Base-by-base conservation (phyloP, 2,888 invertebrate species). In the Dugesia japonica region DNA sequence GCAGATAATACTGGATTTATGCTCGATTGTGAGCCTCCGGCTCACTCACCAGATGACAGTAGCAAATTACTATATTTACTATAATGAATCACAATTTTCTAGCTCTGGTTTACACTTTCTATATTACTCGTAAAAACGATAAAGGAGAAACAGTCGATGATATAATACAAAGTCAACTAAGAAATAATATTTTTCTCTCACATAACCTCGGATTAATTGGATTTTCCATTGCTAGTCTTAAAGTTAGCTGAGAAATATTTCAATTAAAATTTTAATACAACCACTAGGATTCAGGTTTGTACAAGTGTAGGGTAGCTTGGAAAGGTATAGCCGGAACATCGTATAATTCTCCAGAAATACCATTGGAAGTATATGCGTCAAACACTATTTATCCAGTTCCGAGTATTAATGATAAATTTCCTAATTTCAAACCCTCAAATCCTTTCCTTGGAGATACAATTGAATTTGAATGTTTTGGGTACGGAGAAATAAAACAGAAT, bases 381-480 rank as follows among this genome's bases (percentile, higher is more conserved):
- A 76, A 77, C 17, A 42, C 23, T n/a, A 71, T 28, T 4, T 9
- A 31, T 4, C 75, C 27, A 38, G 76, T 92, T 79, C 86, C 95
- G 56, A 90, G 92, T 82, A 94, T 95, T 82, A 82, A 94, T 0
- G 92, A 92, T 83, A 92, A 91, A 81, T 97, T 97, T 81, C 95
- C 95, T 0, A 94, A 93, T 86, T 89, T 91, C 0, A 95, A 93
- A 82, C 95, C 95, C 0, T 92, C 92, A 83, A 92, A 92, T 26
- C 93, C 94, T 0, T 86, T 90, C 78, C 92, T 91, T 26, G 94
- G 93, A 0, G 89, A 91, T 81, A 90, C 92, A 84, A 91, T 94
- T 20, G 87, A 92, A 78, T 85, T 97, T 75, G 95, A 97, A 86
- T 97, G 95, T 86, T 88, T 95, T 80, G 92, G 93, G 0, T 94